These are phyloP conservation scores for Portevinia maculata DNA, from an alignment of 2,888 invertebrate genomes.

Conservation along the genomic window DNA sequence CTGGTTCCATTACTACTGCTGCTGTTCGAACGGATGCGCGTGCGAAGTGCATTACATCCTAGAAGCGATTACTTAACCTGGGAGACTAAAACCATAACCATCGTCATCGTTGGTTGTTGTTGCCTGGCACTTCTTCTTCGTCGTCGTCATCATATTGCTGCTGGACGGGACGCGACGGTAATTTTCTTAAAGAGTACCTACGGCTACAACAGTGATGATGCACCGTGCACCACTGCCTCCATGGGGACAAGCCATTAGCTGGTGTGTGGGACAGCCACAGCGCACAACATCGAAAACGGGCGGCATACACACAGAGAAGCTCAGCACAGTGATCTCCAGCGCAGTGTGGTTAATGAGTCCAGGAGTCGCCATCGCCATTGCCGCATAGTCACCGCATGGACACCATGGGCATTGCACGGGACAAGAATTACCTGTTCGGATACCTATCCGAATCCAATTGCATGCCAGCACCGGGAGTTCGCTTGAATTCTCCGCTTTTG, in stretches of 20 bases:
- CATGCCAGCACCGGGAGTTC: constrained; percentile 50
- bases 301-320: constrained; percentile 31
- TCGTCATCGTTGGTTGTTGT: constrained; percentile 32
- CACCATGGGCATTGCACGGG: constrained; percentile 17
- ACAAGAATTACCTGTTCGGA: constrained; percentile 62
- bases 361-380: constrained; percentile 51
- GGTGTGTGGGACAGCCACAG: constrained; percentile 11
- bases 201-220: constrained; percentile 53
- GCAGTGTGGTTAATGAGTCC: constrained; percentile 67
- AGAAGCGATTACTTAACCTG: constrained; percentile 73
- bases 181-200: constrained; percentile 74
- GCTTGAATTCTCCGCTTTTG: constrained; percentile 22
- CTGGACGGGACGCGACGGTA: constrained; percentile 71
- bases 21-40: constrained; percentile 67
- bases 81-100: constrained; percentile 43
- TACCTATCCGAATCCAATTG: constrained; percentile 70
- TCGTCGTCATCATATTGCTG: constrained; percentile 45
- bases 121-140: constrained; percentile 29
- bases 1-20: constrained; percentile 72
- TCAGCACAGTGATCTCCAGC: constrained; percentile 52
- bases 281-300: constrained; percentile 52
- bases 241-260: constrained; percentile 62
- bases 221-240: constrained; percentile 30
- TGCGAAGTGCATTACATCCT: constrained; percentile 73
- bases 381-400: constrained; percentile 21